Base-by-base conservation (phyloP, 2,113 vertebrate genomes). In the Periophthalmodon schlosseri region DNA sequence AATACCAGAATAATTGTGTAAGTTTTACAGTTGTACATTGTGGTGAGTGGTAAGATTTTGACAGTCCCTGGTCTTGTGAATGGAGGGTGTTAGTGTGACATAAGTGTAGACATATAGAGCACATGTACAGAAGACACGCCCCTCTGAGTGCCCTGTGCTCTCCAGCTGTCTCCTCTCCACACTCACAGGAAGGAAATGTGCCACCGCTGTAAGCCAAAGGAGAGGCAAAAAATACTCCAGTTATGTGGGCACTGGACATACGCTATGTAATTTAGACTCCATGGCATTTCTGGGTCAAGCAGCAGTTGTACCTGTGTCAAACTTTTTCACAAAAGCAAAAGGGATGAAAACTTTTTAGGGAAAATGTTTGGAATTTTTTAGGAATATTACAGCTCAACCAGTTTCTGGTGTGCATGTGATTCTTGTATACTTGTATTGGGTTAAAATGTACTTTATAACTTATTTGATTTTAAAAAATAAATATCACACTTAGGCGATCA, bases 131-230 rank as follows among this genome's bases (percentile, higher is more conserved):
- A 9, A n/a, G 20, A 56, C 8, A 56, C 52, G 10, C 52, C 52
- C 52, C 52, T 56, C 52, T 56, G 15, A 52, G 69, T 74, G 73
- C 77, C 72, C 66, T 71, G 57, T n/a, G 52, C 69, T 78, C 75
- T 76, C 66, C 77, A 77, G 76, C 79, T 71, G 79, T 81, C 77
- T 72, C 74, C 63, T 70, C 69, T 52, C 64, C 23, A 60, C 63
- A 74, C 70, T 73, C 67, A 73, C 21, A 74, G 54, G 63, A 76
- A 80, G 71, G 78, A 89, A 86, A 79, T 1, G 11, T 4, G 56
- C 70, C 67, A 60, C 61, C 68, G 70, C 68, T 84, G 70, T 50
- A 70, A 72, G 14, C 33, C 12, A 70, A 34, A 49, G 15, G 20
- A 63, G 63, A 65, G 49, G 18, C 13, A 77, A 63, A 58, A 57